Percentiles rank a stretch among this genome's conserved stretches.
Evolutionary conservation across 2,888 invertebrate species (phyloP).

Genomic region (Pimpla rufipes): DNA sequence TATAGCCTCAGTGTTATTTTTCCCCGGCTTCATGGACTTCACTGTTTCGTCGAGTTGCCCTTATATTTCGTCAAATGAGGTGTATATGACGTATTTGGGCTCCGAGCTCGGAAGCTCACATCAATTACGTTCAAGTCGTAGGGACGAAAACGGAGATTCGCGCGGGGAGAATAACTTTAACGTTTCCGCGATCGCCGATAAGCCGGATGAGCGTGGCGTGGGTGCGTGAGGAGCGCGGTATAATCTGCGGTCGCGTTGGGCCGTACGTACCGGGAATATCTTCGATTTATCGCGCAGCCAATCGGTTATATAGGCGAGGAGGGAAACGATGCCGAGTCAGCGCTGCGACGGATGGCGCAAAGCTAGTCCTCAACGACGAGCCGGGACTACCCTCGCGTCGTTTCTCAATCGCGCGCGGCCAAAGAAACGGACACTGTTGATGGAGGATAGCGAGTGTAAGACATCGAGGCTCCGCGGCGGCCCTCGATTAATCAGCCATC

Average conservation of each 20-base stretch:
- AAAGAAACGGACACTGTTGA: constrained; percentile 20
- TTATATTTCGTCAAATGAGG: too few species aligned
- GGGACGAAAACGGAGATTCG: too few species aligned
- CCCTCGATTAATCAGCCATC: constrained; percentile 35
- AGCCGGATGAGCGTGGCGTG: constrained; percentile 1
- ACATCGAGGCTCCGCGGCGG: not conserved
- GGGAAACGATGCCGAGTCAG: constrained; percentile 62
- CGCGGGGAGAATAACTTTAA: too few species aligned
- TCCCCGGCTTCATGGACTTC: too few species aligned
- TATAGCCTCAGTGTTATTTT: too few species aligned
- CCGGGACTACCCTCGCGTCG: constrained; percentile 20
- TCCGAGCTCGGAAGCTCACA: too few species aligned
- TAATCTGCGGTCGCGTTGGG: constrained; percentile 2
- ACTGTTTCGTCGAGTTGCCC: too few species aligned
- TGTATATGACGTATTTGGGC: too few species aligned
- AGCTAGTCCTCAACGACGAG: not conserved
- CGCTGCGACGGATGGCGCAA: constrained; percentile 20
- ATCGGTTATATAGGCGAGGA: constrained; percentile 44
- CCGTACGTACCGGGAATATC: constrained; percentile 25
- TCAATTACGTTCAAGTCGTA: too few species aligned
- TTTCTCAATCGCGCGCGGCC: constrained; percentile 30
- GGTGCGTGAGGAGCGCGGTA: not conserved
- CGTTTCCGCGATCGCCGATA: constrained; percentile 3
- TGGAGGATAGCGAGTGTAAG: constrained; percentile 9
- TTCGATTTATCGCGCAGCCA: constrained; percentile 40